Conservation (phyloP, 2,797 vertebrate genomes). For the Pangasius larnaudii region DNA sequence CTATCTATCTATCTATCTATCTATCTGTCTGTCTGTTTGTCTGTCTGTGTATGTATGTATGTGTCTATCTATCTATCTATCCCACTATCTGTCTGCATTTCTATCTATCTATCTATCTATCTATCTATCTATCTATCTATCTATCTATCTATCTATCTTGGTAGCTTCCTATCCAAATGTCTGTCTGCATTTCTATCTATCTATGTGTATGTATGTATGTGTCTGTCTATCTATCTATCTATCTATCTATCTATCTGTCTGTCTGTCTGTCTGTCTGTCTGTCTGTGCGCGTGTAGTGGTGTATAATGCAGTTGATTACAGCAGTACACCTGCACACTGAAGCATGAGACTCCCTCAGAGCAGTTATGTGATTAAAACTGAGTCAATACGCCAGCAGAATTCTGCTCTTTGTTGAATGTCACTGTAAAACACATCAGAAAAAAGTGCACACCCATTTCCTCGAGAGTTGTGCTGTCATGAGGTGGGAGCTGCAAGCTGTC, state of each 20-base stretch:
- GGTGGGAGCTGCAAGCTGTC: constrained; percentile 70
- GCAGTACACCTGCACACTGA: constrained; percentile 31
- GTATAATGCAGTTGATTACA: constrained; percentile 23
- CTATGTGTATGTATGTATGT: too few relatives aligned
- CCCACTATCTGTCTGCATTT: not conserved
- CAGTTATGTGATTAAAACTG: constrained; percentile 40
- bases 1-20: not conserved
- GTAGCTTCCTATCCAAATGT: not conserved
- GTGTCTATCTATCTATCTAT: not conserved
- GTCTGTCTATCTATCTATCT: not conserved
- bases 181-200: not conserved
- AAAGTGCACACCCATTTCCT: constrained; percentile 54
- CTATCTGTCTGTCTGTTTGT: not conserved
- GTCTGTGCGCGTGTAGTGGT: not conserved
- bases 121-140: not conserved
- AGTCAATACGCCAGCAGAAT: constrained; percentile 47
- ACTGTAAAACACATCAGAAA: constrained; percentile 34
- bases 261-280: not conserved
- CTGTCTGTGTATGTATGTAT: not conserved
- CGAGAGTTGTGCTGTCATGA: constrained; percentile 59
- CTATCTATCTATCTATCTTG: not conserved
- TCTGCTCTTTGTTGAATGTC: constrained; percentile 39
- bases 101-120: not conserved
- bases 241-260: not conserved
- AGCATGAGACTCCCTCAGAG: constrained; percentile 26